A percentile compares a stretch with the other conserved stretches of the same genome.
These are phyloP conservation scores for Machimus rusticus DNA, from an alignment of 2,888 invertebrate species.

Conservation along the genomic window DNA sequence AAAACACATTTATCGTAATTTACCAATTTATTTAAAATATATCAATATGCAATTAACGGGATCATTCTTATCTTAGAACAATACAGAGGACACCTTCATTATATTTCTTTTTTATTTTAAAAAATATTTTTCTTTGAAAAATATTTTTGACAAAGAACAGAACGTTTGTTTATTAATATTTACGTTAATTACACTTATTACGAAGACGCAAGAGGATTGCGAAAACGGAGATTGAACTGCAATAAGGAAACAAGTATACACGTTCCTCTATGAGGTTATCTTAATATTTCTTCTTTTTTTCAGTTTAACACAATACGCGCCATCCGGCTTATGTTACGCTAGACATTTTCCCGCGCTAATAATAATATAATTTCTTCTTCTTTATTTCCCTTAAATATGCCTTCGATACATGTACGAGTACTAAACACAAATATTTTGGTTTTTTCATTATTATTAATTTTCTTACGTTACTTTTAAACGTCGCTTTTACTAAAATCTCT, in stretches of 20 bases:
- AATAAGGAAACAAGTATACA: slow-evolving; percentile 6
- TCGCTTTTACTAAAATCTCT: neutral
- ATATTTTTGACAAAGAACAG: slow-evolving; percentile 7
- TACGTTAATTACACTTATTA: neutral
- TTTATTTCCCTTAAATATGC: neutral
- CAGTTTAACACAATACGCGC: neutral
- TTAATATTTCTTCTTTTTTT: neutral
- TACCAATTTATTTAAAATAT: slow-evolving; percentile 37
- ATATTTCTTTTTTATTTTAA: neutral
- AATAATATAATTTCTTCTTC: neutral
- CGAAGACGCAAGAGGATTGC: neutral
- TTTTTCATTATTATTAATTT: neutral
- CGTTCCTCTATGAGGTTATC: slow-evolving; percentile 24
- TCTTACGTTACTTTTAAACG: neutral
- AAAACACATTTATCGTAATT: neutral
- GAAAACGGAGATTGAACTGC: neutral
- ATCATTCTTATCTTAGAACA: slow-evolving; percentile 17
- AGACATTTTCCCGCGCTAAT: neutral
- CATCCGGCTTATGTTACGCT: neutral
- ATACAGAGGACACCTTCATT: slow-evolving; percentile 18
- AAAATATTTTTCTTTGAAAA: slow-evolving; percentile 30
- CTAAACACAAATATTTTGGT: slow-evolving; percentile 1
- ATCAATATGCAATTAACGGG: slow-evolving; percentile 33
- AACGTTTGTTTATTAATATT: neutral
- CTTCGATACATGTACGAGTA: neutral